A percentile compares a stretch with the other conserved stretches of the same genome.
Evolutionary conservation across 2,888 invertebrate genomes (phyloP).

Genomic region (Melinopterus prodromus): DNA sequence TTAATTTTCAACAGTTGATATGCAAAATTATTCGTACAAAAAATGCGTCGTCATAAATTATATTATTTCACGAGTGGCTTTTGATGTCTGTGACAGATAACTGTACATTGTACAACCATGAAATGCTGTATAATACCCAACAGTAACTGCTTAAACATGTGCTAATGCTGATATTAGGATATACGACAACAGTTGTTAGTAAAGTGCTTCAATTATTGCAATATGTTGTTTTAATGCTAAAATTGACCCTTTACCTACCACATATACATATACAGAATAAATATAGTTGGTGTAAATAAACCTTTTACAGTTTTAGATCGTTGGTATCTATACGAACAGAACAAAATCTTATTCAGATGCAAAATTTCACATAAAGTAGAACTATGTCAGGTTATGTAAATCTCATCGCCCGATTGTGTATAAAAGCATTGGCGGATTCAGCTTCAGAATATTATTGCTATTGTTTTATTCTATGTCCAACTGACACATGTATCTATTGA

Average conservation of each 20-base stretch:
- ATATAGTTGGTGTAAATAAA: too few species aligned
- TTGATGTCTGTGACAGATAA: background rate
- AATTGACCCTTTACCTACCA: too few species aligned
- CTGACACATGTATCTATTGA: background rate
- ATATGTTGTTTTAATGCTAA: too few species aligned
- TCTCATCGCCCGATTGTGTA: background rate
- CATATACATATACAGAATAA: too few species aligned
- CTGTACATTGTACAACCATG: background rate
- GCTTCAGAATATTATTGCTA: background rate
- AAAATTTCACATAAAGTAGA: background rate
- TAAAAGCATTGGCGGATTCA: background rate
- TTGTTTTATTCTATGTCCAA: background rate
- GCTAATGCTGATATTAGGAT: background rate
- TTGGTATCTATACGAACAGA: too few species aligned
- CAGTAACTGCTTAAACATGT: background rate
- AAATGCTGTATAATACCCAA: background rate
- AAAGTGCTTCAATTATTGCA: too few species aligned
- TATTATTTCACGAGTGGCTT: background rate
- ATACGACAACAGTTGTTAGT: background rate
- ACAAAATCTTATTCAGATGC: background rate
- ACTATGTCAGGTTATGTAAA: background rate
- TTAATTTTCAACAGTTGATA: background rate
- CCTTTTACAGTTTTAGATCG: too few species aligned
- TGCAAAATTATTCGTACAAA: background rate
- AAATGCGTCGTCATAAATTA: background rate